phyloP scores from a whole-genome alignment of 2,888 invertebrate genomes.

The Dicycla oo region DNA sequence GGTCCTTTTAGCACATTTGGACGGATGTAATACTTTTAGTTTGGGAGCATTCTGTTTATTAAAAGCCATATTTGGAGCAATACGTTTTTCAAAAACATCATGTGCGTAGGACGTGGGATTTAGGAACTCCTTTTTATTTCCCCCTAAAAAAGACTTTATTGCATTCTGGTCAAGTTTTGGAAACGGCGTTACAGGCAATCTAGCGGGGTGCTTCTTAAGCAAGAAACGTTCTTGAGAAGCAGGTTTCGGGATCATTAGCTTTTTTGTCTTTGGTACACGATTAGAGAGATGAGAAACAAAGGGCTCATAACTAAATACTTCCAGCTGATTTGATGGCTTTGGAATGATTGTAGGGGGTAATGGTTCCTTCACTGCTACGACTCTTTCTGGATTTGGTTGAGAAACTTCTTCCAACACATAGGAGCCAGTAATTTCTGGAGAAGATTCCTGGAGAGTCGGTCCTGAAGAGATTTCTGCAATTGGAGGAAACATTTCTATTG shows the following conservation, averaged over 20 bases:
- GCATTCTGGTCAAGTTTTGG: background rate
- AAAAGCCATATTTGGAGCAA: conserved; percentile 67
- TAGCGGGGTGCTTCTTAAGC: conserved; percentile 7
- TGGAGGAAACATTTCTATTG: conserved; percentile 4
- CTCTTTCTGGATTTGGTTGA: background rate
- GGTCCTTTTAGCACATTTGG: conserved; percentile 25
- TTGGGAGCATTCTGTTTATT: conserved; percentile 50
- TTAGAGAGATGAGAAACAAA: conserved; percentile 18
- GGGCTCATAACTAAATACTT: conserved; percentile 23
- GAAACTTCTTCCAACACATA: conserved; percentile 13
- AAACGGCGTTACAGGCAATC: conserved; percentile 11
- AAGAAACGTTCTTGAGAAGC: conserved; percentile 18
- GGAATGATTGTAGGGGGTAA: conserved; percentile 4
- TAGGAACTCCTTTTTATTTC: background rate
- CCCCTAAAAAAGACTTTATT: background rate
- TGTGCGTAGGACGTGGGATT: conserved; percentile 58
- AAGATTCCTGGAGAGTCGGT: background rate
- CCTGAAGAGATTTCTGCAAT: background rate
- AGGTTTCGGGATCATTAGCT: conserved; percentile 6
- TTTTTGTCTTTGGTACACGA: conserved; percentile 5
- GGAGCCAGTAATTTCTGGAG: conserved; percentile 4
- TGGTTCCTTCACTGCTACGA: background rate
- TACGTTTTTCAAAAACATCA: conserved; percentile 69
- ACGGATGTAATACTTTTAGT: conserved; percentile 55
- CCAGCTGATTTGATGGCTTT: conserved; percentile 7